These are phyloP conservation scores for Pseudonaja textilis DNA, from an alignment of 2,113 vertebrate genomes.

Conservation along the genomic window DNA sequence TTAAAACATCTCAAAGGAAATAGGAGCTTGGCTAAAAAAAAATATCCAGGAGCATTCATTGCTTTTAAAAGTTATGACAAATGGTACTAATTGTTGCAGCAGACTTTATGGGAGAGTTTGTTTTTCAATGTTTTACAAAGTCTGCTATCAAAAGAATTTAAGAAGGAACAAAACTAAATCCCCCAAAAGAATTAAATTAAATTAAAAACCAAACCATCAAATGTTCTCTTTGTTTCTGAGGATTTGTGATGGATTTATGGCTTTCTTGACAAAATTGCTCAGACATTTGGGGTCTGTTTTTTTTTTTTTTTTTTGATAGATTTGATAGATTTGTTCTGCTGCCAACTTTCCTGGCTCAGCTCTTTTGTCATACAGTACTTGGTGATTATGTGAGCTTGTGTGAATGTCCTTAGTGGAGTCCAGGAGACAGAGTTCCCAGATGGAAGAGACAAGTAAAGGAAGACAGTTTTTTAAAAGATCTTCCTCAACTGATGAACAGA, in stretches of 20 bases:
- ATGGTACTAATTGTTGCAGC: not conserved
- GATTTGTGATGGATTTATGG: not conserved
- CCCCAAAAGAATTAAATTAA: not conserved
- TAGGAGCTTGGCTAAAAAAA: not conserved
- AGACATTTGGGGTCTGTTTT: not conserved
- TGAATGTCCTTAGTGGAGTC: not conserved
- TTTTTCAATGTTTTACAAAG: not conserved
- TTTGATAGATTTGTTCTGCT: not conserved
- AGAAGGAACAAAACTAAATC: not conserved
- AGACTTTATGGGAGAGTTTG: not conserved
- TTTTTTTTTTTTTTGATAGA: too few species aligned
- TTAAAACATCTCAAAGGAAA: not conserved
- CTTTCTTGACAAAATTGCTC: not conserved
- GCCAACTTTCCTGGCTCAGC: not conserved
- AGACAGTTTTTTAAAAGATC: not conserved
- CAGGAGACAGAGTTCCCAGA: not conserved
- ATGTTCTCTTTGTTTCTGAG: not conserved
- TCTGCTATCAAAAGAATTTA: not conserved
- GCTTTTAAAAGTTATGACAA: not conserved
- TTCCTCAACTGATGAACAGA: not conserved
- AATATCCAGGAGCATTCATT: not conserved
- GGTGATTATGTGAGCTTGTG: not conserved
- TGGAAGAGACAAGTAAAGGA: not conserved
- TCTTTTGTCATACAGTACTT: not conserved
- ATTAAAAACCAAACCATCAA: not conserved